Percentiles rank a stretch among this genome's conserved stretches.
Conservation (phyloP, 2,797 vertebrate genomes). For the Rhinatrema bivittatum region DNA sequence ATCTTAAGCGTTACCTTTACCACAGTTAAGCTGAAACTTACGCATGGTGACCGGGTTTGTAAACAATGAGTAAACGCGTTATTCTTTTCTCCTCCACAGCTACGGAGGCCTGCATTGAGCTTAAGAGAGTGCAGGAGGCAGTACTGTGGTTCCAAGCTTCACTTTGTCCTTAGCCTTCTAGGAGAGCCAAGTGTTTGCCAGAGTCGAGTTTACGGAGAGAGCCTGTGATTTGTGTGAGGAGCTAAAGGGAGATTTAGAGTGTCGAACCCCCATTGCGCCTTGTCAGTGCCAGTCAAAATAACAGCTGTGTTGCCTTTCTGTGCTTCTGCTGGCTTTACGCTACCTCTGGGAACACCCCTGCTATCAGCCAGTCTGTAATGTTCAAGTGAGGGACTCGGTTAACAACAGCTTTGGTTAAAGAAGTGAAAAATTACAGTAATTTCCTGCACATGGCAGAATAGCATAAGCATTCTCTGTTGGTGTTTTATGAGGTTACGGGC, state of each 20-base stretch:
- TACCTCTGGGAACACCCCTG: background rate
- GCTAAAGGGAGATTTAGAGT: accelerated
- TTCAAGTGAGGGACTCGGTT: background rate
- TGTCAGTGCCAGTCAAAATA: conserved; percentile 5
- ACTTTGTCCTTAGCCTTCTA: too few relatives aligned
- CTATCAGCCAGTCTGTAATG: background rate
- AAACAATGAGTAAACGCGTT: too few relatives aligned
- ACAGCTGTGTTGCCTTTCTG: background rate
- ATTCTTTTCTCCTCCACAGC: too few relatives aligned
- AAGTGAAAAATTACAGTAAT: conserved; percentile 21
- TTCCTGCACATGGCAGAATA: conserved; percentile 6
- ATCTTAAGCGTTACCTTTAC: too few relatives aligned
- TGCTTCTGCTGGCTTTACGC: accelerated
- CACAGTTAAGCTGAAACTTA: too few relatives aligned
- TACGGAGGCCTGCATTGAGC: too few relatives aligned
- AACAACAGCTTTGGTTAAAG: background rate
- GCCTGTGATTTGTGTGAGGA: background rate
- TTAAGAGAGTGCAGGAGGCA: accelerated
- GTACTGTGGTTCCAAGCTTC: background rate
- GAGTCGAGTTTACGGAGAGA: background rate
- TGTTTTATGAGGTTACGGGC: conserved; percentile 20
- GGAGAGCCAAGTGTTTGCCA: too few relatives aligned
- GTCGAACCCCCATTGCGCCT: background rate
- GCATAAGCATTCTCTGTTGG: background rate
- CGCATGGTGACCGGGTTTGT: too few relatives aligned